Evolutionary conservation across 2,797 vertebrate genomes (phyloP).

Genomic region (Syndactyla subalaris): DNA sequence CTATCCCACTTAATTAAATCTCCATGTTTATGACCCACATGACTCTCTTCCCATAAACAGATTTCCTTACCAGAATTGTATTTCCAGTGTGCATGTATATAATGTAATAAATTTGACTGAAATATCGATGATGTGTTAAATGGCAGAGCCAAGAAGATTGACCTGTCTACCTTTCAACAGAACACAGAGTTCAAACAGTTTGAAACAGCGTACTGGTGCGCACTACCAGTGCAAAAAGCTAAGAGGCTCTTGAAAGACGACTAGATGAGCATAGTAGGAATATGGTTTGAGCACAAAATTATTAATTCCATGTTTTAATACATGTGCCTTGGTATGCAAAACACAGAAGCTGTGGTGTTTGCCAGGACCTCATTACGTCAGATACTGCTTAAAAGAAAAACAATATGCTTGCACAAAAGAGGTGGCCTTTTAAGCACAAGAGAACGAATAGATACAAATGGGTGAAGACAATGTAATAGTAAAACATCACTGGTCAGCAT

Average conservation of each 20-base stretch:
- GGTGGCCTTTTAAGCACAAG: background rate
- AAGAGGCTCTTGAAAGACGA: background rate
- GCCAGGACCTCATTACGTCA: background rate
- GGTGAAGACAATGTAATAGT: background rate
- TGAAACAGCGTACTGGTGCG: background rate
- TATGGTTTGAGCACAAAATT: background rate
- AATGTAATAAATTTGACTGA: background rate
- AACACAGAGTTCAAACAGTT: background rate
- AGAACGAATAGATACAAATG: background rate
- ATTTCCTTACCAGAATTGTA: background rate
- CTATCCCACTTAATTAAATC: background rate
- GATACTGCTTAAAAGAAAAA: background rate
- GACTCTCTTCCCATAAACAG: background rate
- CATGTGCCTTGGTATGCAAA: background rate
- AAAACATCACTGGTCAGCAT: background rate
- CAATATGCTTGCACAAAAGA: background rate
- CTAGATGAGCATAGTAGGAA: background rate
- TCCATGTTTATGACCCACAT: background rate
- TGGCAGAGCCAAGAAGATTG: background rate
- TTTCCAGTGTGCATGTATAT: background rate
- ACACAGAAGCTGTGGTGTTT: background rate
- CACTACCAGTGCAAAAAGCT: background rate
- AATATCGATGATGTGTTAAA: background rate
- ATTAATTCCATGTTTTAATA: background rate
- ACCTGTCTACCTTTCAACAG: background rate